Percentiles rank a stretch among this genome's conserved stretches.
phyloP scores from a whole-genome alignment of 1,140 invertebrate species.

The Probaryconus sp. region DNA sequence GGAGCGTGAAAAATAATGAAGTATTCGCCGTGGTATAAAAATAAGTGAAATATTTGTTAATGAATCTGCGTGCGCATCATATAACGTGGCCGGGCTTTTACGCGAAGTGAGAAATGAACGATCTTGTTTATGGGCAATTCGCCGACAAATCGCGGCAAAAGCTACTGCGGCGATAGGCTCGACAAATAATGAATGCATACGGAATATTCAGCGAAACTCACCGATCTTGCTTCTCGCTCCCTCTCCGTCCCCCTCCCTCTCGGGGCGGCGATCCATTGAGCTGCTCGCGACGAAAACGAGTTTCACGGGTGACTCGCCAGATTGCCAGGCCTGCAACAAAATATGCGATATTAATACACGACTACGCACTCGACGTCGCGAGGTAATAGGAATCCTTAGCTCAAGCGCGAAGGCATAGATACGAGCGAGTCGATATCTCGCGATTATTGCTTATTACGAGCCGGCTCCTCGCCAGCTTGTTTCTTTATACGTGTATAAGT shows the following conservation, averaged over 20 bases:
- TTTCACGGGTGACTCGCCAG: slow-evolving; percentile 48
- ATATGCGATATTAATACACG: slow-evolving; percentile 61
- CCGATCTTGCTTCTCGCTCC: too few relatives aligned
- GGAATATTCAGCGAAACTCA: slow-evolving; percentile 57
- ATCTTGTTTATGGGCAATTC: slow-evolving; percentile 50
- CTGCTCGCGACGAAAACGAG: slow-evolving; percentile 55
- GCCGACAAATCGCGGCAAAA: slow-evolving; percentile 46
- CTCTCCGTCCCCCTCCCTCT: too few relatives aligned
- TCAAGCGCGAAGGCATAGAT: slow-evolving; percentile 40
- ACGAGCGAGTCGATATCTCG: slow-evolving; percentile 48
- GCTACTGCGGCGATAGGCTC: slow-evolving; percentile 45
- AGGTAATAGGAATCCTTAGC: slow-evolving; percentile 57
- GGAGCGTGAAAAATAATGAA: slow-evolving; percentile 8
- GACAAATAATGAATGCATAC: slow-evolving; percentile 45
- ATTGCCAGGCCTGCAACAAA: slow-evolving; percentile 59
- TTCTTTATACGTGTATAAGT: slow-evolving; percentile 1
- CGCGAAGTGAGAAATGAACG: slow-evolving; percentile 48
- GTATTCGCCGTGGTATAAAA: slow-evolving; percentile 13
- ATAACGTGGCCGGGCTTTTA: not conserved
- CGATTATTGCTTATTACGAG: slow-evolving; percentile 58
- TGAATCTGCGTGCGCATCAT: slow-evolving; percentile 11
- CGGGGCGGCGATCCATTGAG: slow-evolving; percentile 36
- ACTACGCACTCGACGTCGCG: slow-evolving; percentile 25
- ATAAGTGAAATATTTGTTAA: slow-evolving; percentile 40
- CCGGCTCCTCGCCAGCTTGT: slow-evolving; percentile 19